phyloP scores from a whole-genome alignment of 2,797 vertebrate genomes.

The Allobates femoralis region DNA sequence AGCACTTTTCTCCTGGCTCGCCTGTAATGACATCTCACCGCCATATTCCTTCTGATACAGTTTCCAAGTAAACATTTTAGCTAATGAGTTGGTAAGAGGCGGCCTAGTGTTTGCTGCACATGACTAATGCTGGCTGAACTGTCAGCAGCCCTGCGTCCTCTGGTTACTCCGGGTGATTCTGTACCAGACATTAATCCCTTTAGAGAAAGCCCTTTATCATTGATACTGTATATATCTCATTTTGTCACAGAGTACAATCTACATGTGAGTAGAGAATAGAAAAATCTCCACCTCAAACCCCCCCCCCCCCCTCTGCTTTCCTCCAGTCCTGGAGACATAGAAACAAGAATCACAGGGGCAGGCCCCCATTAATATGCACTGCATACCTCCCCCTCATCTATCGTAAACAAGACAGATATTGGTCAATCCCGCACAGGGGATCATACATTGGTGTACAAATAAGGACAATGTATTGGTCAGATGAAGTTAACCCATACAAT shows the following conservation, averaged over 20 bases:
- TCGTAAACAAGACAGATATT: no score
- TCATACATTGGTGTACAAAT: no score
- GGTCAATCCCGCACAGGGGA: no score
- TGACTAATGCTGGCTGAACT: constrained; percentile 19
- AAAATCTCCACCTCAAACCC: no score
- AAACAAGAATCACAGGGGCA: no score
- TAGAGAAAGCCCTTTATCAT: background rate
- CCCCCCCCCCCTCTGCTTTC: no score
- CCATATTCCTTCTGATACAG: background rate
- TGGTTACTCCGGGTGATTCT: background rate
- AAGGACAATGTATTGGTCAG: no score
- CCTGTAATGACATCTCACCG: background rate
- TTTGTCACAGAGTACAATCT: background rate
- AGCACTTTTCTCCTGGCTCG: background rate
- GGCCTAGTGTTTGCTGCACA: background rate
- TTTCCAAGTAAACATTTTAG: constrained; percentile 18
- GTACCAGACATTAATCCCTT: background rate
- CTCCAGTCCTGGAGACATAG: no score
- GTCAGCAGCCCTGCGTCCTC: background rate
- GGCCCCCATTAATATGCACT: no score
- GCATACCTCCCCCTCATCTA: no score
- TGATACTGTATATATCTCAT: background rate
- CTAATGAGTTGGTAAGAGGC: constrained; percentile 14
- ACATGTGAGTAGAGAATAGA: background rate
- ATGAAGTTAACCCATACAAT: no score